These are phyloP conservation scores for Rotaria magnacalcarata DNA, from an alignment of 2,888 invertebrate species.

Conservation along the genomic window DNA sequence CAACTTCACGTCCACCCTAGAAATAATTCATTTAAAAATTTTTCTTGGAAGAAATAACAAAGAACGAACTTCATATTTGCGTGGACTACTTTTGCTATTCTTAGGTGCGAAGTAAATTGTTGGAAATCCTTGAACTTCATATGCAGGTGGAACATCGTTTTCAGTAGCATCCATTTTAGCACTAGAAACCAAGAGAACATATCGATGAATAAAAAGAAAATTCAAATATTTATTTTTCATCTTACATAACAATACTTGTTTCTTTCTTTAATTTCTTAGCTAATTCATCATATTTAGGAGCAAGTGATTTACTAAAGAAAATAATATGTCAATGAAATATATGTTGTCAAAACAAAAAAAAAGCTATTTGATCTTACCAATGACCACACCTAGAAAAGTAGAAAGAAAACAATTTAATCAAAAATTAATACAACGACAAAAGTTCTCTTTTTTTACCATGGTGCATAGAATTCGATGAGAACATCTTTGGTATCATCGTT, in stretches of 20 bases:
- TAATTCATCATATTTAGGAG: slow-evolving; percentile 86
- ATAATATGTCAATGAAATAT: too few relatives aligned
- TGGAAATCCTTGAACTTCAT: slow-evolving; percentile 92
- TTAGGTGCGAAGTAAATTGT: slow-evolving; percentile 92
- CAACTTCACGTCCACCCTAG: slow-evolving; percentile 82
- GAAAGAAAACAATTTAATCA: background rate
- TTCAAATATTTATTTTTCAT: too few relatives aligned
- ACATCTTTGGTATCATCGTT: slow-evolving; percentile 84
- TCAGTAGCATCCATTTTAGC: slow-evolving; percentile 97
- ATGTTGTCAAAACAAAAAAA: too few relatives aligned
- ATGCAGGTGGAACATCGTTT: slow-evolving; percentile 87
- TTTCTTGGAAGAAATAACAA: slow-evolving; percentile 24
- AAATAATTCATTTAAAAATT: slow-evolving; percentile 51
- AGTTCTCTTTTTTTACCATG: slow-evolving; percentile 67
- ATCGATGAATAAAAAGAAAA: slow-evolving; percentile 65
- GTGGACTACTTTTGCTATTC: slow-evolving; percentile 69
- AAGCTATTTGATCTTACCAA: background rate
- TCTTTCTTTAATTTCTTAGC: slow-evolving; percentile 63
- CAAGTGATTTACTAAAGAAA: slow-evolving; percentile 91
- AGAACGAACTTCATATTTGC: slow-evolving; percentile 65
- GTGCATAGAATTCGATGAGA: slow-evolving; percentile 94
- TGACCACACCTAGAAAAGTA: slow-evolving; percentile 20
- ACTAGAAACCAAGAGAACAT: slow-evolving; percentile 67
- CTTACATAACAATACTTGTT: background rate
- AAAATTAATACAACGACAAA: background rate